Conservation (phyloP, 2,113 vertebrate species). For the Arizona elegans region DNA sequence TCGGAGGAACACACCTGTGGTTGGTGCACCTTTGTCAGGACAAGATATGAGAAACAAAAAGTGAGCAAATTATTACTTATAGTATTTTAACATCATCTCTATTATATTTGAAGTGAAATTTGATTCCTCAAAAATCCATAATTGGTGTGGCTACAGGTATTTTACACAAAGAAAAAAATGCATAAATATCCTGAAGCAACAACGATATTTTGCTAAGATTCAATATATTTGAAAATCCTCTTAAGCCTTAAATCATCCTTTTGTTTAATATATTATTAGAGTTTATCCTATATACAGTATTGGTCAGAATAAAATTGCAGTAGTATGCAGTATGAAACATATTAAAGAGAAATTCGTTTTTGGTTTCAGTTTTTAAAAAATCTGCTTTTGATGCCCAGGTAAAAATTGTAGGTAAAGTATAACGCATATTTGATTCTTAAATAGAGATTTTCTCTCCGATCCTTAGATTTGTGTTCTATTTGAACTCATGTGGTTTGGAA, state of each 20-base stretch:
- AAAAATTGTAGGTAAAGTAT: conserved; percentile 12
- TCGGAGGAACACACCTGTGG: conserved; percentile 70
- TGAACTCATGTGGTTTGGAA: conserved; percentile 71
- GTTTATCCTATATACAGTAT: background rate
- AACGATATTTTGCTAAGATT: background rate
- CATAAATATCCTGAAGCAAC: background rate
- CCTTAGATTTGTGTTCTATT: conserved; percentile 75
- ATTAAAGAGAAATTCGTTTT: conserved; percentile 10
- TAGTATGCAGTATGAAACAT: conserved; percentile 5
- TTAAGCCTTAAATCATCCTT: background rate
- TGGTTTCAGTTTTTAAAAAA: background rate
- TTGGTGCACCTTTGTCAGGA: conserved; percentile 76
- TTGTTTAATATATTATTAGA: background rate
- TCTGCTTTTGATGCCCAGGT: background rate
- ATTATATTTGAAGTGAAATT: background rate
- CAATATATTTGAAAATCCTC: background rate
- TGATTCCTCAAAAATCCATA: background rate
- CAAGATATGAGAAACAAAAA: conserved; percentile 76
- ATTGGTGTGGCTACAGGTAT: background rate
- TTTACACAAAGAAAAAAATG: background rate
- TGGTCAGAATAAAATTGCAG: background rate
- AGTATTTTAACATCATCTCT: background rate
- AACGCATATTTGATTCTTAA: conserved; percentile 22
- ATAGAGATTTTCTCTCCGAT: conserved; percentile 28
- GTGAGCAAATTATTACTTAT: conserved; percentile 60